Conservation (phyloP, 2,113 vertebrate species). For the Corydoras maculifer region DNA sequence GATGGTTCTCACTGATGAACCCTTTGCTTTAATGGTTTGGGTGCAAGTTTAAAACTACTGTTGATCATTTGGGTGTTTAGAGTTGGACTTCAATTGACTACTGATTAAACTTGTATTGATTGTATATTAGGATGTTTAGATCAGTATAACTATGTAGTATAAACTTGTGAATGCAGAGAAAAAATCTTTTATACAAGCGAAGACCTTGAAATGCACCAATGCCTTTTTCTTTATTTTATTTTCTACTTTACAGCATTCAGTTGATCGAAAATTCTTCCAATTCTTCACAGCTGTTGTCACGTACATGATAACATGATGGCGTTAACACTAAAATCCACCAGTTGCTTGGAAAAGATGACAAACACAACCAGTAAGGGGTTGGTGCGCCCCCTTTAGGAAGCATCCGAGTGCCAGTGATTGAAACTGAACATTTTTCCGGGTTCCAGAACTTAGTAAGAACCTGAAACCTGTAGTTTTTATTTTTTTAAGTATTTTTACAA, state of each 20-base stretch:
- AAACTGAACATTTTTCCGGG: neutral
- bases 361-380: neutral
- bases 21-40: neutral
- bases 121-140: neutral
- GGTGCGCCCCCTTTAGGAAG: neutral
- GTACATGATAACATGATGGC: no score
- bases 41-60: conserved; percentile 23
- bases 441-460: neutral
- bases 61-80: conserved; percentile 3
- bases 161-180: no score
- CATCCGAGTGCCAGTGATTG: neutral
- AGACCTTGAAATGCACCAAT: no score
- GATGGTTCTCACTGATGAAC: neutral
- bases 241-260: no score
- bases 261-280: no score
- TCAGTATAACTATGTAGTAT: no score
- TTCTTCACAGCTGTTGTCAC: no score
- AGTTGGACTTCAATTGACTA: conserved; percentile 18
- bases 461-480: conserved; percentile 22
- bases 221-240: no score
- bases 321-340: no score
- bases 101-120: conserved; percentile 20
- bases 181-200: no score
- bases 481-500: conserved; percentile 54
- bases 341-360: no score